Conservation (phyloP, 2,888 invertebrate species). For the Diachrysia chrysitis region DNA sequence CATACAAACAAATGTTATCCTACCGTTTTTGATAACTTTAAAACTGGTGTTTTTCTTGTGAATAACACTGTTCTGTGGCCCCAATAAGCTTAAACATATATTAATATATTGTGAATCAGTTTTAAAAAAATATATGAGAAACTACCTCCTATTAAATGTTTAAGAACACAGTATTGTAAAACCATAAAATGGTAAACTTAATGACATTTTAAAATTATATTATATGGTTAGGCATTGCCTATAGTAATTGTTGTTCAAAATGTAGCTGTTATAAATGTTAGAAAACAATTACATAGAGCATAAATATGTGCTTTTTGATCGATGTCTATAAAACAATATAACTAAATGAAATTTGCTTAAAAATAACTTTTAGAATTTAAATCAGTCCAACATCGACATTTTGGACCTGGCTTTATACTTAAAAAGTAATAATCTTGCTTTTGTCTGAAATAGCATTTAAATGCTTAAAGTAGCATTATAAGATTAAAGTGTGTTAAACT, state of each 20-base stretch:
- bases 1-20: constrained; percentile 38
- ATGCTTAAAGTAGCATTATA: background rate
- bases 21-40: constrained; percentile 50
- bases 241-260: constrained; percentile 41
- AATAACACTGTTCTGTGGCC: constrained; percentile 62
- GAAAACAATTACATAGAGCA: constrained; percentile 15
- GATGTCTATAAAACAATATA: background rate
- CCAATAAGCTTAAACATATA: constrained; percentile 64
- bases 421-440: background rate
- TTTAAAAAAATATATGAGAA: constrained; percentile 43
- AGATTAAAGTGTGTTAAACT: background rate
- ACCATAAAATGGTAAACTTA: constrained; percentile 56
- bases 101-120: constrained; percentile 45
- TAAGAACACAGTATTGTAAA: constrained; percentile 61
- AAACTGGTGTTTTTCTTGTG: constrained; percentile 65
- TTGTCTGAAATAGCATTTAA: background rate
- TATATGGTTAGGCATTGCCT: constrained; percentile 36
- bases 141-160: constrained; percentile 64
- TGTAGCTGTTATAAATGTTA: constrained; percentile 40
- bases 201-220: constrained; percentile 34
- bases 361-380: background rate
- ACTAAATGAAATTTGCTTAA: background rate
- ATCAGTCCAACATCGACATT: background rate
- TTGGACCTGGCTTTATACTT: background rate
- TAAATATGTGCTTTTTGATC: constrained; percentile 11